These are phyloP conservation scores for Caenorhabditis zanzibari DNA, from an alignment of 2,888 invertebrate species.

Conservation along the genomic window DNA sequence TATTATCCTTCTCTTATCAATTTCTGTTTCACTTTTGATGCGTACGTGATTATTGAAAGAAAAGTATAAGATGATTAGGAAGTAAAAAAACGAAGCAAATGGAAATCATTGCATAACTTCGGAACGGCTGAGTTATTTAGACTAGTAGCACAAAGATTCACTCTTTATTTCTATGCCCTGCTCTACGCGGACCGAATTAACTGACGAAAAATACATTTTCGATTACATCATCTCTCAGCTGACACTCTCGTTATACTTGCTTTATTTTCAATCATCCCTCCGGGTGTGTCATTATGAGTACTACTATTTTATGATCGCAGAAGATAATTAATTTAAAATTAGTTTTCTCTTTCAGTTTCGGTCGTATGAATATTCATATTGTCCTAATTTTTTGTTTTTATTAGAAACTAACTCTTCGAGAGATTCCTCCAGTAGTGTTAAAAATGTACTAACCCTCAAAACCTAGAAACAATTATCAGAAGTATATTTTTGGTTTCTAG, in stretches of 20 bases:
- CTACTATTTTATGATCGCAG: neutral
- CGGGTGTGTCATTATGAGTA: neutral
- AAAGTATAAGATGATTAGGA: neutral
- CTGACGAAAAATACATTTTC: constrained; percentile 50
- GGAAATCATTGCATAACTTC: neutral
- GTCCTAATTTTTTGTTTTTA: too few relatives aligned
- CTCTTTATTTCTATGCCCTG: constrained; percentile 10
- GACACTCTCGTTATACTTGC: constrained; percentile 54
- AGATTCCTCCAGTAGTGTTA: too few relatives aligned
- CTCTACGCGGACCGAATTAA: constrained; percentile 39
- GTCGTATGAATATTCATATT: too few relatives aligned
- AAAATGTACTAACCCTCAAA: too few relatives aligned
- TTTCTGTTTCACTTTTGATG: constrained; percentile 21
- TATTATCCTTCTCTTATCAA: constrained; percentile 35
- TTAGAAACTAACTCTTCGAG: too few relatives aligned
- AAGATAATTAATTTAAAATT: neutral
- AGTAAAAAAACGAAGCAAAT: neutral
- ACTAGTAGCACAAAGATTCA: neutral
- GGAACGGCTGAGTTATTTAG: neutral
- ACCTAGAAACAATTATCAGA: too few relatives aligned
- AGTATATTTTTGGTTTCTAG: too few relatives aligned
- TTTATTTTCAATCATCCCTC: constrained; percentile 41
- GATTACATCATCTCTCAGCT: constrained; percentile 61
- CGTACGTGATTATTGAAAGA: constrained; percentile 35
- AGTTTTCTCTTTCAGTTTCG: too few relatives aligned